These are phyloP conservation scores for Muschampia plurimacula DNA, from an alignment of 2,888 invertebrate species.

Conservation along the genomic window DNA sequence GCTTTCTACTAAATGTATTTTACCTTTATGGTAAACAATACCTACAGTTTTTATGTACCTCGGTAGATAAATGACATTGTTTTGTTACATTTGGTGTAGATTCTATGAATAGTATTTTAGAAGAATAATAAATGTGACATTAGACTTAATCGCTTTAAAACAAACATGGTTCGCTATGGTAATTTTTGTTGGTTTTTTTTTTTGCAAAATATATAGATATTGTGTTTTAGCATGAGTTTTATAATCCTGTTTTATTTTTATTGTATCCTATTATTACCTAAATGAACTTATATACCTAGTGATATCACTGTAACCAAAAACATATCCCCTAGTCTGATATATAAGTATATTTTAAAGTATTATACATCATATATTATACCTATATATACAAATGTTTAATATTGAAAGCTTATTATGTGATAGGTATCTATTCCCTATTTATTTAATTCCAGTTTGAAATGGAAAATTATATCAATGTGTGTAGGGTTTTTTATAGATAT, in stretches of 20 bases:
- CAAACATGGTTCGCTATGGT: background rate
- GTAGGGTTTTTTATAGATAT: background rate
- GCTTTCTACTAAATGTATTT: background rate
- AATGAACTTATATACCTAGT: constrained; percentile 54
- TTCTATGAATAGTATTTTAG: constrained; percentile 62
- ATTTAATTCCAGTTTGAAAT: constrained; percentile 25
- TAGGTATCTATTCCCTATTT: constrained; percentile 41
- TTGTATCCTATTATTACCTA: background rate
- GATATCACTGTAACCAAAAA: constrained; percentile 78
- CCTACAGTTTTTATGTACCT: background rate
- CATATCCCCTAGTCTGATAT: constrained; percentile 81
- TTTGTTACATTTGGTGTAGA: constrained; percentile 57
- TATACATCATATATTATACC: constrained; percentile 44
- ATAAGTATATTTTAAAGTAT: constrained; percentile 56
- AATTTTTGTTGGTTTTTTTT: background rate
- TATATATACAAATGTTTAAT: constrained; percentile 48
- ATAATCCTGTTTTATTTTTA: background rate
- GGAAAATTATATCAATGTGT: background rate
- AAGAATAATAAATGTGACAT: constrained; percentile 83
- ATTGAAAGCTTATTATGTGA: constrained; percentile 53
- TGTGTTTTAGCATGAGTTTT: background rate
- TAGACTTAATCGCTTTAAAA: constrained; percentile 57
- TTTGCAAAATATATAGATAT: background rate
- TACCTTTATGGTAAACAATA: background rate
- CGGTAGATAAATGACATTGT: constrained; percentile 46